Percentiles rank a stretch among this genome's conserved stretches.
These are phyloP conservation scores for Leptarthrus brevirostris DNA, from an alignment of 2,888 invertebrate genomes.

Conservation along the genomic window DNA sequence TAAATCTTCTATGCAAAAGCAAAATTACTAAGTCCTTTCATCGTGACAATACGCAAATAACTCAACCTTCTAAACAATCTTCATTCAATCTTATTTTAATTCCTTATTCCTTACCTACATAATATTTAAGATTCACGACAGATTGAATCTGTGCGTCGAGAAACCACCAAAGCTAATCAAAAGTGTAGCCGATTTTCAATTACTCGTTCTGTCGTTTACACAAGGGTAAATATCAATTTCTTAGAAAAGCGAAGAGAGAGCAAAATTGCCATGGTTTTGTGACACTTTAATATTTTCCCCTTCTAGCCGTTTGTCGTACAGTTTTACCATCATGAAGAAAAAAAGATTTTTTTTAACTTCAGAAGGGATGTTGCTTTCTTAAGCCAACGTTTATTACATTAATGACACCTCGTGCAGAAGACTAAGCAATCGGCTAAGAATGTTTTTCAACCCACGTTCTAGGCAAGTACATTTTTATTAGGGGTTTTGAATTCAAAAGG, in stretches of 20 bases:
- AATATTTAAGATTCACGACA: neutral
- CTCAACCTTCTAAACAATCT: neutral
- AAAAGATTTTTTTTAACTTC: neutral
- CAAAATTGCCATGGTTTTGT: conserved; percentile 27
- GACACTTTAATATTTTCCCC: conserved; percentile 43
- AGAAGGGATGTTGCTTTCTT: neutral
- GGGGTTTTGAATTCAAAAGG: conserved; percentile 26
- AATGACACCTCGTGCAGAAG: neutral
- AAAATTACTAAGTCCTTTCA: no score
- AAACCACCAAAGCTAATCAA: conserved; percentile 53
- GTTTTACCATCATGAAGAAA: conserved; percentile 11
- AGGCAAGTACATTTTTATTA: neutral
- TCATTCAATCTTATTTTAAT: no score
- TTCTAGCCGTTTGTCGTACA: neutral
- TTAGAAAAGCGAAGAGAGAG: conserved; percentile 25
- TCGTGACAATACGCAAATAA: no score
- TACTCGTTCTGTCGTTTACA: conserved; percentile 49
- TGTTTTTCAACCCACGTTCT: conserved; percentile 15
- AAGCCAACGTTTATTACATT: neutral
- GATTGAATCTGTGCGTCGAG: conserved; percentile 27
- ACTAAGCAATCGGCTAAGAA: neutral
- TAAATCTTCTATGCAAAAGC: no score
- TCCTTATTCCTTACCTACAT: neutral
- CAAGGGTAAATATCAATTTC: conserved; percentile 51
- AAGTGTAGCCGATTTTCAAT: conserved; percentile 51